These are phyloP conservation scores for Microcebus murinus DNA, from an alignment of 2,113 vertebrate species.

Conservation along the genomic window DNA sequence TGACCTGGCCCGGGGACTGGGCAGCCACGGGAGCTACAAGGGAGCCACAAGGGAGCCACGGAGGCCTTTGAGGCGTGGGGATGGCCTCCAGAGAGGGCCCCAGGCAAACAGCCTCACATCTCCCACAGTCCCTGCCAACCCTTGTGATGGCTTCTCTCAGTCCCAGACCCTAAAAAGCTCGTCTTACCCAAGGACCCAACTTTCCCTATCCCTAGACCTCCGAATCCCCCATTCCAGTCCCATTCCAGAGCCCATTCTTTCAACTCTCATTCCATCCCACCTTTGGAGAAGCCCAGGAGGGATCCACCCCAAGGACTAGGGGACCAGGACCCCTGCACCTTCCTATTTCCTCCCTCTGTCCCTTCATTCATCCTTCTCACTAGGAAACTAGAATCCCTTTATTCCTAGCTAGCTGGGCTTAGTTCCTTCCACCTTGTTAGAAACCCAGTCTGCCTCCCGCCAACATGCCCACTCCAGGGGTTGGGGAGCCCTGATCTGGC, in stretches of 20 bases:
- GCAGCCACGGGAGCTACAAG: not conserved
- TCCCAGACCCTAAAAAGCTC: not conserved
- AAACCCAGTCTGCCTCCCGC: not conserved
- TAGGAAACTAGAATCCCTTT: not conserved
- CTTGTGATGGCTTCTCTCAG: not conserved
- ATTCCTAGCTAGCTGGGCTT: not conserved
- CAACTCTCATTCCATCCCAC: not conserved
- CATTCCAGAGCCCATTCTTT: not conserved
- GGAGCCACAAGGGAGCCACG: constrained; percentile 21
- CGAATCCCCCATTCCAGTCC: not conserved
- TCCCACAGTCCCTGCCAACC: not conserved
- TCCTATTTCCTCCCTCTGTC: not conserved
- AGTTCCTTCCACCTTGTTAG: not conserved
- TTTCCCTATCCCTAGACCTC: too few relatives aligned
- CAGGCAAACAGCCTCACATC: not conserved
- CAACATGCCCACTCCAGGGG: not conserved
- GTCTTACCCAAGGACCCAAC: not conserved
- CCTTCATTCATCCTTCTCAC: not conserved
- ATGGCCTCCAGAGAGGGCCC: not conserved
- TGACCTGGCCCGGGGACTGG: constrained; percentile 60
- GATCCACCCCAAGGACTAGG: too few relatives aligned
- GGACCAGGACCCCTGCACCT: not conserved
- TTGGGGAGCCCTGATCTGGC: not conserved
- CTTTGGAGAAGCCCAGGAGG: not conserved
- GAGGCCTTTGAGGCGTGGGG: not conserved